These are phyloP conservation scores for Noctua pronuba DNA, from an alignment of 2,888 invertebrate genomes.

Conservation along the genomic window DNA sequence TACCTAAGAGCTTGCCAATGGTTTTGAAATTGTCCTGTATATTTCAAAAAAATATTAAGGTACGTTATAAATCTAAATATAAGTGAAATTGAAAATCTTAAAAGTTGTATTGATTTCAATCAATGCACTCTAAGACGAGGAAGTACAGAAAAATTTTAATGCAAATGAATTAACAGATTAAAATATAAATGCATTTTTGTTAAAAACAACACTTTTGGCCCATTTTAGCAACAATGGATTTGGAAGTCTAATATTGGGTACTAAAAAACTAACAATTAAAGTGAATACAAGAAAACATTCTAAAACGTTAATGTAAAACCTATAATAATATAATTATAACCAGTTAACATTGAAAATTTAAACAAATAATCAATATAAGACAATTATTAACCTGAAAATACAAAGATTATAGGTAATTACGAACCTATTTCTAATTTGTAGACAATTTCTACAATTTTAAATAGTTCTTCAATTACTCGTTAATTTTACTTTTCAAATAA, in stretches of 20 bases:
- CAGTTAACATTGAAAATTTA: slow-evolving; percentile 57
- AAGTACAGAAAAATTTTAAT: slow-evolving; percentile 25
- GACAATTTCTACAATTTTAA: slow-evolving; percentile 45
- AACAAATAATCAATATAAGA: slow-evolving; percentile 46
- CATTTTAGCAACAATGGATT: slow-evolving; percentile 52
- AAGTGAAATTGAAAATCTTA: slow-evolving; percentile 11
- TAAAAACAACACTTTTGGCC: slow-evolving; percentile 56
- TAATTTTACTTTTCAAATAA: slow-evolving; percentile 8
- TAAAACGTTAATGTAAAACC: slow-evolving; percentile 52
- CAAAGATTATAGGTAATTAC: slow-evolving; percentile 27
- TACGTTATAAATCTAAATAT: not conserved
- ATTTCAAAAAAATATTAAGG: not conserved
- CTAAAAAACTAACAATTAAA: slow-evolving; percentile 53
- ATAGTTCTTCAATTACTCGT: slow-evolving; percentile 16
- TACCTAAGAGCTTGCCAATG: not conserved
- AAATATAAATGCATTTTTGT: slow-evolving; percentile 64
- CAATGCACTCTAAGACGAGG: slow-evolving; percentile 37
- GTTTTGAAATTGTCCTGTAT: not conserved
- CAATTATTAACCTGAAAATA: slow-evolving; percentile 46
- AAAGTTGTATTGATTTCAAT: slow-evolving; percentile 31
- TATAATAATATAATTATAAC: slow-evolving; percentile 59
- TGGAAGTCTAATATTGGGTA: slow-evolving; percentile 56
- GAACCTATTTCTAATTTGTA: slow-evolving; percentile 46
- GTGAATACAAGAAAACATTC: slow-evolving; percentile 51
- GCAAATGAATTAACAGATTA: slow-evolving; percentile 50